phyloP scores from a whole-genome alignment of 1,140 invertebrate species.

The Platorchestia sp. region DNA sequence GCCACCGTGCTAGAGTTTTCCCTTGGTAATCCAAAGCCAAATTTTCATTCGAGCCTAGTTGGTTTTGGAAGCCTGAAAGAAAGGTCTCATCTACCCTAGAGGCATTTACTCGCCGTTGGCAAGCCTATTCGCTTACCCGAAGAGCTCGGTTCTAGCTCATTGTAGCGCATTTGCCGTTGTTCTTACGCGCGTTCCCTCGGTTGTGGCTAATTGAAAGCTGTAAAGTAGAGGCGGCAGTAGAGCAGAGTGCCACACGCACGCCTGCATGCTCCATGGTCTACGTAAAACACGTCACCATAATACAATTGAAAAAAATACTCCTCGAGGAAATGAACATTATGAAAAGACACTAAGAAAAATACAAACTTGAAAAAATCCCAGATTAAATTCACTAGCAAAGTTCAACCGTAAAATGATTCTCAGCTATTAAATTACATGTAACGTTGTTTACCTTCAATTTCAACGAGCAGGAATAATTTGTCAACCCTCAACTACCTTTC shows the following conservation, averaged over 20 bases:
- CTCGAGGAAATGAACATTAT: not conserved
- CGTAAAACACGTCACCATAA: not conserved
- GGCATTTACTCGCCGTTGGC: constrained; percentile 48
- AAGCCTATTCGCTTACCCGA: constrained; percentile 21
- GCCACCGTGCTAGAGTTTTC: not conserved
- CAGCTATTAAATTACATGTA: too few relatives aligned
- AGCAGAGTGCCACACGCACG: constrained; percentile 5
- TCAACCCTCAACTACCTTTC: too few relatives aligned
- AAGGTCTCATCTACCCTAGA: constrained; percentile 41
- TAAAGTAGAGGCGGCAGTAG: constrained; percentile 4
- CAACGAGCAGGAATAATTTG: too few relatives aligned
- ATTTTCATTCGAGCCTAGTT: constrained; percentile 6
- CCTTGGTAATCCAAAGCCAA: constrained; percentile 31
- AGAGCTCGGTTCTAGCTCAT: constrained; percentile 30
- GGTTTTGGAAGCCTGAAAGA: constrained; percentile 19
- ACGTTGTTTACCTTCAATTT: too few relatives aligned
- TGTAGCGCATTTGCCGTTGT: constrained; percentile 27
- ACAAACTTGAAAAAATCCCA: not conserved
- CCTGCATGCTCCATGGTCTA: not conserved
- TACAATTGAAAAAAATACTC: not conserved
- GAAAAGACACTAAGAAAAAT: not conserved
- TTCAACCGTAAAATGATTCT: not conserved
- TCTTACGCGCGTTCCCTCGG: constrained; percentile 10
- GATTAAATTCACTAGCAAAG: not conserved
- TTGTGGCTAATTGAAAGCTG: constrained; percentile 50